Evolutionary conservation across 2,888 invertebrate species (phyloP), one percentile per base, ranked within the genome.

Genomic region (Tinea pellionella): DNA sequence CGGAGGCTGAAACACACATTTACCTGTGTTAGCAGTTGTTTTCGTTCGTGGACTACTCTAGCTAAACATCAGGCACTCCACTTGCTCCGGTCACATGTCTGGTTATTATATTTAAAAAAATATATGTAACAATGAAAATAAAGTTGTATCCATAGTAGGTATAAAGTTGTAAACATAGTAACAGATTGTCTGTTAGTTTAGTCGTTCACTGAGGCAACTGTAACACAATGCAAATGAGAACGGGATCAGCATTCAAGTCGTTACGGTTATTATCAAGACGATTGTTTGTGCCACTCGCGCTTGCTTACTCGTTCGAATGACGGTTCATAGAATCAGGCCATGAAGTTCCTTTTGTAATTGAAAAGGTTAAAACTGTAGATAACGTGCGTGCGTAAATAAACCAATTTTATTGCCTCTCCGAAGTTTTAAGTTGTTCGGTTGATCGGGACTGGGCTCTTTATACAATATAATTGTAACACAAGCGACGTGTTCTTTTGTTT

Each of bases 181-280:
- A 37, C 37, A 37, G 37, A 37, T 37, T n/a, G 37, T 37, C 37
- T 2, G 37, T 37, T 37, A 37, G 37, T 37, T 37, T 37, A 37
- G 37, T 37, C 37, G 37, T 9, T 37, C 19, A 32, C 57, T 32
- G 57, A 13, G 13, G 7, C 32, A 29, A 57, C 30, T 11, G 57
- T 13, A 62, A 73, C 71, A 80, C 78, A 81, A 80, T 78, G 71
- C 74, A 72, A 73, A 72, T 72, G 72, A 68, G 71, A 75, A 75
- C 75, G 74, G 74, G 75, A 78, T 71, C 71, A 72, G 64, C 69
- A 69, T 63, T 69, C 71, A 69, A 68, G 74, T 77, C 75, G 80
- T 78, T 75, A 82, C 77, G 80, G 74, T 74, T 75, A 78, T 80
- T 80, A 78, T 74, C 69, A 70, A 71, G 69, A 66, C 76, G 69